Percentiles rank a stretch among this genome's conserved stretches.
These are phyloP conservation scores for Dipodomys merriami DNA, from an alignment of 2,113 vertebrate genomes.

Conservation along the genomic window DNA sequence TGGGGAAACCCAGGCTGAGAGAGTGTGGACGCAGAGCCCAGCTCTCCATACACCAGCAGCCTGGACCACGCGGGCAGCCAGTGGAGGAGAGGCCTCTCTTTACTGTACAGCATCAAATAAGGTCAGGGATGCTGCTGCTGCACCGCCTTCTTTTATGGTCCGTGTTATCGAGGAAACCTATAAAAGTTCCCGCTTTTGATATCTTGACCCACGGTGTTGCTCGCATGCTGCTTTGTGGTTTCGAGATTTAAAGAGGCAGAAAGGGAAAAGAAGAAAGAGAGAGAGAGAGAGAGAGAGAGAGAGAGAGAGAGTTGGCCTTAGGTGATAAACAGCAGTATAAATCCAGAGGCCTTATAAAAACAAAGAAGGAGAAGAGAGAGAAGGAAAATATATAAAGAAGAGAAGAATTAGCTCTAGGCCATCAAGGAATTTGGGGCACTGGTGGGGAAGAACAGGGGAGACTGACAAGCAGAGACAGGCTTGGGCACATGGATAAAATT, in stretches of 20 bases:
- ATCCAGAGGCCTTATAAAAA: slow-evolving; percentile 59
- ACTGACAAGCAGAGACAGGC: background rate
- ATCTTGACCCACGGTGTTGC: slow-evolving; percentile 79
- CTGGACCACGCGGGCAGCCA: background rate
- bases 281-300: slow-evolving; percentile 74
- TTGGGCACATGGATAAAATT: background rate
- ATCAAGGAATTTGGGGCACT: slow-evolving; percentile 34
- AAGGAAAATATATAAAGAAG: background rate
- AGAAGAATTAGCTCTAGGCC: background rate
- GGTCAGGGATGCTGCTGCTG: slow-evolving; percentile 72
- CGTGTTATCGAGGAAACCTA: slow-evolving; percentile 78
- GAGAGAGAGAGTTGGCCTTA: slow-evolving; percentile 80
- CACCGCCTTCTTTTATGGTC: slow-evolving; percentile 57
- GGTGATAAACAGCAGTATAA: slow-evolving; percentile 84
- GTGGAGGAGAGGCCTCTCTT: slow-evolving; percentile 31
- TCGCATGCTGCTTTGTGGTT: slow-evolving; percentile 75
- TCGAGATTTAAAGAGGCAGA: slow-evolving; percentile 79
- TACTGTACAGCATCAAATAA: slow-evolving; percentile 77
- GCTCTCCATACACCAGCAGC: background rate
- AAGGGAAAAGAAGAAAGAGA: slow-evolving; percentile 73
- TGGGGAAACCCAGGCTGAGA: slow-evolving; percentile 28
- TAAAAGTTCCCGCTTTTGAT: slow-evolving; percentile 81
- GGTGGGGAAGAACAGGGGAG: background rate
- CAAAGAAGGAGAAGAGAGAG: accelerated
- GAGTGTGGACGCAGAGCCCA: background rate